Evolutionary conservation across 2,888 invertebrate species (phyloP).

Genomic region (Tenthredo mesomela): DNA sequence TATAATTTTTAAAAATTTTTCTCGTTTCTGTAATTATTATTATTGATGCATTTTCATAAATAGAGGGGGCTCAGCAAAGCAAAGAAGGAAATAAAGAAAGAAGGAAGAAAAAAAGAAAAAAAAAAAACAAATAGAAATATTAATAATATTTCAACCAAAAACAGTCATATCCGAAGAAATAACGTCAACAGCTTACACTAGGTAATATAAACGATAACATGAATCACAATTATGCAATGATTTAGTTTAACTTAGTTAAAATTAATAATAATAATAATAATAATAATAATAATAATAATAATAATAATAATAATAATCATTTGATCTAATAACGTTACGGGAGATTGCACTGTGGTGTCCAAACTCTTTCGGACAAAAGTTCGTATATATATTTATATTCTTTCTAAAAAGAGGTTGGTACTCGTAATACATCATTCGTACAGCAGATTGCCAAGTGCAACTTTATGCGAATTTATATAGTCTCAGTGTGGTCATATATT

Average conservation of each 20-base stretch:
- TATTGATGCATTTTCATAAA: slow-evolving; percentile 57
- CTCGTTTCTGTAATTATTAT: slow-evolving; percentile 50
- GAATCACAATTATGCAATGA: slow-evolving; percentile 76
- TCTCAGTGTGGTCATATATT: background rate
- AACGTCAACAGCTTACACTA: slow-evolving; percentile 77
- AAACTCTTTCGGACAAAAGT: slow-evolving; percentile 50
- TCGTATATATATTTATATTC: slow-evolving; percentile 46
- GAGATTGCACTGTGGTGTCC: slow-evolving; percentile 75
- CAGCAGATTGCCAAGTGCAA: slow-evolving; percentile 42
- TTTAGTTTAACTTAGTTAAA: slow-evolving; percentile 62
- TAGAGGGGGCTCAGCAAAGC: slow-evolving; percentile 33
- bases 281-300: slow-evolving; percentile 67
- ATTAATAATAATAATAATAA: slow-evolving; percentile 66
- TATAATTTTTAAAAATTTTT: slow-evolving; percentile 7
- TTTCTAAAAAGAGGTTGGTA: slow-evolving; percentile 43
- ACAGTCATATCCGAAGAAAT: slow-evolving; percentile 72
- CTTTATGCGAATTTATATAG: background rate
- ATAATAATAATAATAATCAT: slow-evolving; percentile 67
- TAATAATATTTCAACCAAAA: slow-evolving; percentile 56
- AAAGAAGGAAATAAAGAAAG: background rate
- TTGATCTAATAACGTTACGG: slow-evolving; percentile 74
- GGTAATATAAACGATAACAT: slow-evolving; percentile 74
- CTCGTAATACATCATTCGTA: slow-evolving; percentile 25
- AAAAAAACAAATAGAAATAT: slow-evolving; percentile 44
- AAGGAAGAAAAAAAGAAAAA: background rate